Evolutionary conservation across 2,797 vertebrate species (phyloP), one percentile per base, ranked within the genome.

Genomic region (Phoebastria nigripes): DNA sequence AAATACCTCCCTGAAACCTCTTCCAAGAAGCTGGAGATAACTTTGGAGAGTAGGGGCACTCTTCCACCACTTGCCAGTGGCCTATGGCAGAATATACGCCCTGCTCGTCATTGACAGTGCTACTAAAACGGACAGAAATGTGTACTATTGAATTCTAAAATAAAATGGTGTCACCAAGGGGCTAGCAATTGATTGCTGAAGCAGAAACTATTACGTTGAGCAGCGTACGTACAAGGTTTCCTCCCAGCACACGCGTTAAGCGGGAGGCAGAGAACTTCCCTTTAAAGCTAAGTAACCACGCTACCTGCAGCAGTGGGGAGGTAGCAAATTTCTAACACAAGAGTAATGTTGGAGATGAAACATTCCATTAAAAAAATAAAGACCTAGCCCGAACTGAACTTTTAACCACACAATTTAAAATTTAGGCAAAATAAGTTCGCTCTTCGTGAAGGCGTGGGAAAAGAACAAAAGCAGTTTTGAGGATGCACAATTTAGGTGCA

Each of bases 221-320:
- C 21, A 66, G 63, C 1, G 1, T 3, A 44, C 0, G 1, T 3
- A 33, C 8, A 42, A 37, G 42, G 15, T 29, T 81, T 89, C 28
- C 61, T 25, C 49, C 8, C 46, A 81, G 61, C 41, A 33, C 35
- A 4, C 0, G 3, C 0, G 0, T 4, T 42, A 51, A 15, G 41
- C 8, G 0, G 16, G 39, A 85, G 24, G 8, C 55, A 26, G 19
- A 49, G 25, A 58, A 13, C 35, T 71, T 47, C 31, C 63, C 67
- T 77, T 46, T 6, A 22, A 31, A 84, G 21, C 46, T 47, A 12
- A 3, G 46, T 47, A 47, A 47, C 22, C 46, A 47, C 3, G 4
- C 25, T 4, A 55, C 44, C 61, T 25, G 11, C 78, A 76, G 47
- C 49, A 22, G 14, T 1, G 6, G 7, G 18, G 18, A 90, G 22